Conservation (phyloP, 2,797 vertebrate species). For the Darevskia nairensis region DNA sequence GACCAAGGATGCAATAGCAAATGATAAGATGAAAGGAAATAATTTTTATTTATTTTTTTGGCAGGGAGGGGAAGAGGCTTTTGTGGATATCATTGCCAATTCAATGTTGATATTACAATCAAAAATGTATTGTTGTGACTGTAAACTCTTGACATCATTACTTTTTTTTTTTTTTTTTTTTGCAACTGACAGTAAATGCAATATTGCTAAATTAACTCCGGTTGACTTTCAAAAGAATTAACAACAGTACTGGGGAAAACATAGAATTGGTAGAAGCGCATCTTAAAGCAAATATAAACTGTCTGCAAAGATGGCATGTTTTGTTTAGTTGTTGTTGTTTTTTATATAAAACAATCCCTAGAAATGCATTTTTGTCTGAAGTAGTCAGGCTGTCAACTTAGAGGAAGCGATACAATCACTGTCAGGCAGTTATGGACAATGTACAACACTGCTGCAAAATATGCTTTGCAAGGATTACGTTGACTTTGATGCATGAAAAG, state of each 20-base stretch:
- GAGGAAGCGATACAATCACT: constrained; percentile 22
- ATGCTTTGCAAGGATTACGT: constrained; percentile 19
- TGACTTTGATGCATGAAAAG: constrained; percentile 33
- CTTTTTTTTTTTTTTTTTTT: neutral
- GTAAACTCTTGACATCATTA: neutral
- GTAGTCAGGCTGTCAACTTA: constrained; percentile 5
- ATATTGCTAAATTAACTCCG: constrained; percentile 14
- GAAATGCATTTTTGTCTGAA: constrained; percentile 14
- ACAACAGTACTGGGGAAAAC: neutral
- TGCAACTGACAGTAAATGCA: neutral
- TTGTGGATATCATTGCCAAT: neutral
- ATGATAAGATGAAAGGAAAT: neutral
- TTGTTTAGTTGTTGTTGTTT: neutral
- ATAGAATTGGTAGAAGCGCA: neutral
- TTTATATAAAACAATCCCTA: neutral
- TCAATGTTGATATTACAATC: neutral
- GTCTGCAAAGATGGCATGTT: neutral
- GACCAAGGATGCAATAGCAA: neutral
- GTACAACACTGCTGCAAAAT: constrained; percentile 10
- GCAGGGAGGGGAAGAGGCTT: neutral
- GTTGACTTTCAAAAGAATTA: neutral
- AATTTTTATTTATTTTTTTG: neutral
- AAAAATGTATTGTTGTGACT: neutral
- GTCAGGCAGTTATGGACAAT: neutral
- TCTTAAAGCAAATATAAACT: constrained; percentile 9